Percentiles rank a stretch among this genome's conserved stretches.
Conservation (phyloP, 2,888 invertebrate species). For the Loripinus fragilis region DNA sequence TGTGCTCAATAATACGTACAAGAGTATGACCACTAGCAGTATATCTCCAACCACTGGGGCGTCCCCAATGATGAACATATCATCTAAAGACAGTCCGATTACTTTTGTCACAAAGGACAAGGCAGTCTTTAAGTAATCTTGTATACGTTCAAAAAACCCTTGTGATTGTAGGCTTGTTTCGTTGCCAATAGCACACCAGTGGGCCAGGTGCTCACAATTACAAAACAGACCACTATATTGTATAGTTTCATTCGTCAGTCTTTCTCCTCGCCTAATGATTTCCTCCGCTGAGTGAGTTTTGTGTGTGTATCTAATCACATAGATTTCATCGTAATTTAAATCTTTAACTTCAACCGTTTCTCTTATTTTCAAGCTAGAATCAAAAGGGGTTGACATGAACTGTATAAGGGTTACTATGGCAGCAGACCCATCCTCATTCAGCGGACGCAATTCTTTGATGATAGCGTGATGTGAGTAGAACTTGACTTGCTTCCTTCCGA, state of each 20-base stretch:
- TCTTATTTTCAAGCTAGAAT: neutral
- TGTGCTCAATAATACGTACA: neutral
- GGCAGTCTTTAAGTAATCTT: neutral
- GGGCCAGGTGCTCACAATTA: slow-evolving; percentile 17
- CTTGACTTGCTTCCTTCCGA: slow-evolving; percentile 5
- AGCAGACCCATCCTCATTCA: neutral
- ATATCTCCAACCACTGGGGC: neutral
- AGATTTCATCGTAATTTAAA: slow-evolving; percentile 7
- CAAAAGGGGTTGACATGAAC: slow-evolving; percentile 21
- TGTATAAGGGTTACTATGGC: slow-evolving; percentile 12
- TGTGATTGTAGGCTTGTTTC: slow-evolving; percentile 9
- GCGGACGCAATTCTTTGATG: neutral
- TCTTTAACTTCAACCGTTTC: slow-evolving; percentile 17
- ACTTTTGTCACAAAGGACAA: neutral
- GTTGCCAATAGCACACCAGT: slow-evolving; percentile 12
- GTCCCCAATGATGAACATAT: neutral
- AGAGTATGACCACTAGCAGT: neutral
- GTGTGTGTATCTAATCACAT: neutral
- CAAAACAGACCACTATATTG: slow-evolving; percentile 8
- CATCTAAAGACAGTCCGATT: neutral
- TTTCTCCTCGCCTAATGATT: slow-evolving; percentile 6
- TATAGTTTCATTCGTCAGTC: neutral
- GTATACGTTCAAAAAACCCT: neutral
- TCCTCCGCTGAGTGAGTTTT: neutral
- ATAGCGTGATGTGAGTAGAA: slow-evolving; percentile 17